Percentiles rank a stretch among this genome's conserved stretches.
Conservation (phyloP, 2,113 vertebrate genomes). For the Apaloderma vittatum region DNA sequence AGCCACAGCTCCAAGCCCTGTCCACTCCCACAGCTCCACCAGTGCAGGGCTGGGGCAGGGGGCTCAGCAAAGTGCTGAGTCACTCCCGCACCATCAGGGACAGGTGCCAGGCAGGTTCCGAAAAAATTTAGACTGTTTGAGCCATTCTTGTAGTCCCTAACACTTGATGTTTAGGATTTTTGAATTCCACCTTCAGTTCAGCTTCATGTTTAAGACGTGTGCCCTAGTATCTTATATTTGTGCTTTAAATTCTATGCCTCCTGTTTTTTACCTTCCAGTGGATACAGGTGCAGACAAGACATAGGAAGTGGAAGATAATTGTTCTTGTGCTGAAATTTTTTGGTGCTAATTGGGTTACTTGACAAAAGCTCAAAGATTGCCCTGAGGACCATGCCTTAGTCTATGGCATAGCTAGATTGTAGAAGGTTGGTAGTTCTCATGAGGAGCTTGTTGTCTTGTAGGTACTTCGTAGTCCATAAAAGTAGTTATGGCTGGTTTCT, state of each 20-base stretch:
- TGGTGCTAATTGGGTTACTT: background rate
- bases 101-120: no score
- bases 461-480: background rate
- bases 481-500: background rate
- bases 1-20: no score
- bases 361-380: background rate
- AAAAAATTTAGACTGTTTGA: no score
- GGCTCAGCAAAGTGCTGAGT: no score
- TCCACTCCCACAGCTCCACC: no score
- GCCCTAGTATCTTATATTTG: background rate
- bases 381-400: accelerated
- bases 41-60: no score
- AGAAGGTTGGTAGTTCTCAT: background rate
- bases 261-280: background rate
- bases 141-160: no score
- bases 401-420: background rate
- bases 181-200: background rate
- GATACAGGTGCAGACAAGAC: background rate
- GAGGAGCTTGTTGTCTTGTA: background rate
- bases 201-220: background rate
- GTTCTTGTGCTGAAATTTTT: no score
- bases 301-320: background rate
- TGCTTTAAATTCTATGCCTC: background rate
- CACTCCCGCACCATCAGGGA: no score
- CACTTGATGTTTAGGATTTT: background rate